phyloP scores from a whole-genome alignment of 1,140 invertebrate genomes.

The Zaprionus ghesquierei region DNA sequence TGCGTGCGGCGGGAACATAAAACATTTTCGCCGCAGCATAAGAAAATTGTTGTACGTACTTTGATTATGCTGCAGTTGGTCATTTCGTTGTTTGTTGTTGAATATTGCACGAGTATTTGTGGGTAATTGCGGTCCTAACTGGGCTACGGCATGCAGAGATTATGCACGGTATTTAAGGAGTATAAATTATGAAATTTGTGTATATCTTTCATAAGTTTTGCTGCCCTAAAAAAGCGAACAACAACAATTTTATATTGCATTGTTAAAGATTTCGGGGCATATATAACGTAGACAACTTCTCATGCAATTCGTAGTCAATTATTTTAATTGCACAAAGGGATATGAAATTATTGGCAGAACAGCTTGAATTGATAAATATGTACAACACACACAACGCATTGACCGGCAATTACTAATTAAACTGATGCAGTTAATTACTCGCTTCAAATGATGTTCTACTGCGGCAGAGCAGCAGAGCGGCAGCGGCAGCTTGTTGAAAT shows the following conservation, averaged over 20 bases:
- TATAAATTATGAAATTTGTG: not conserved
- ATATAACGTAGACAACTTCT: not conserved
- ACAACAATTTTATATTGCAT: not conserved
- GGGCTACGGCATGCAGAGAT: not conserved
- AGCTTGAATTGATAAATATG: constrained; percentile 3
- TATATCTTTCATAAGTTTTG: not conserved
- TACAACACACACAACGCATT: not conserved
- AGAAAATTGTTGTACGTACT: not conserved
- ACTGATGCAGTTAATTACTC: constrained; percentile 60
- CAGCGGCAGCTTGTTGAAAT: constrained; percentile 37
- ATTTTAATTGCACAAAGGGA: constrained; percentile 1
- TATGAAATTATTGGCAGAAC: not conserved
- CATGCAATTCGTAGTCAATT: not conserved
- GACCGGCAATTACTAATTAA: constrained; percentile 49
- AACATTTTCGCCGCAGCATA: constrained; percentile 33
- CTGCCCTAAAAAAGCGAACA: not conserved
- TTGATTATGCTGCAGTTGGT: constrained; percentile 18
- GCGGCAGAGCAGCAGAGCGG: not conserved
- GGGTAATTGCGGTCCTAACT: not conserved
- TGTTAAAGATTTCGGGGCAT: not conserved
- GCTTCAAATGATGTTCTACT: not conserved
- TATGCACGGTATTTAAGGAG: not conserved
- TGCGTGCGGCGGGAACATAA: constrained; percentile 55
- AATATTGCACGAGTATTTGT: not conserved
- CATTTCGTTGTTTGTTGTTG: constrained; percentile 14